phyloP scores from a whole-genome alignment of 2,888 invertebrate genomes.

The Ectobius pallidus region DNA sequence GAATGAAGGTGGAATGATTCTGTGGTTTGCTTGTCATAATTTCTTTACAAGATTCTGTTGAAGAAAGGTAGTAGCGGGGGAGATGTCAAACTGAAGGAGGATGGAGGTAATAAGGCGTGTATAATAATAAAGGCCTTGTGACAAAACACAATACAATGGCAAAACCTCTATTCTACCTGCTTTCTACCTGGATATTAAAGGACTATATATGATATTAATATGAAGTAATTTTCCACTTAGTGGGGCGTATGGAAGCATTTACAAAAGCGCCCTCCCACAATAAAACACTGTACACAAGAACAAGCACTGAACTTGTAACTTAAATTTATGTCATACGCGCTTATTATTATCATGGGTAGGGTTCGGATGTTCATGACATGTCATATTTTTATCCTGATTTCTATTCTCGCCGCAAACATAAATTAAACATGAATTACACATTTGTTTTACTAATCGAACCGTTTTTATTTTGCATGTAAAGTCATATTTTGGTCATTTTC shows the following conservation, averaged over 20 bases:
- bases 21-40: neutral
- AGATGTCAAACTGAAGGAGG: neutral
- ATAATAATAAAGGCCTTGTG: conserved; percentile 18
- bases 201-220: conserved; percentile 1
- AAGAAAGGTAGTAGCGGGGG: neutral
- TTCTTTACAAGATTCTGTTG: neutral
- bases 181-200: conserved; percentile 2
- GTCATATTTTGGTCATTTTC: no score
- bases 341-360: no score
- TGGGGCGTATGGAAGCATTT: neutral
- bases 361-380: no score
- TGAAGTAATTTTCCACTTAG: conserved; percentile 11
- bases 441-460: no score
- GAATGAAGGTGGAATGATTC: neutral
- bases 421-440: no score
- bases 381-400: no score
- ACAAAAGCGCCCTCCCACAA: neutral
- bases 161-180: neutral
- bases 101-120: conserved; percentile 14
- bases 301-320: neutral
- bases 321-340: no score
- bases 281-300: neutral
- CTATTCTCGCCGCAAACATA: no score
- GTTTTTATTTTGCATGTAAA: no score
- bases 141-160: conserved; percentile 1